Percentiles rank a stretch among this genome's conserved stretches.
Evolutionary conservation across 2,888 invertebrate genomes (phyloP).

Genomic region (Drosophila tripunctata): DNA sequence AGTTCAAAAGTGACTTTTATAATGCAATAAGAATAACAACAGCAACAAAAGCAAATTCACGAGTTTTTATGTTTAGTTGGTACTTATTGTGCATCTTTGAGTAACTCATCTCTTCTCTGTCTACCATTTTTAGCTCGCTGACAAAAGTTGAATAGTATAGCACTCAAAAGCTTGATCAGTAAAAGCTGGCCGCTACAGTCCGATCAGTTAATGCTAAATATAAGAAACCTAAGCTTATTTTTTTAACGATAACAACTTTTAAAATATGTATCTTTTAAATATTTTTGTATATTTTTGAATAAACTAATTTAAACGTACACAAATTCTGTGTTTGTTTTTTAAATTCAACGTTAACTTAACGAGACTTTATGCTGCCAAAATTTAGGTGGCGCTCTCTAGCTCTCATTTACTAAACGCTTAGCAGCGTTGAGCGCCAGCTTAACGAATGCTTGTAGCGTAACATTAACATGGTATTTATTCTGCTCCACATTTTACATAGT

Average conservation of each 20-base stretch:
- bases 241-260: too few relatives aligned
- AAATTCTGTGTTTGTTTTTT: too few relatives aligned
- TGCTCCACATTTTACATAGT: slow-evolving; percentile 11
- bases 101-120: not conserved
- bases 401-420: not conserved
- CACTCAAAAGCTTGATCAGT: not conserved
- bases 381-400: slow-evolving; percentile 17
- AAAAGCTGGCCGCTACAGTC: not conserved
- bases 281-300: too few relatives aligned
- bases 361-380: too few relatives aligned
- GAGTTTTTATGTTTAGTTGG: not conserved
- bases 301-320: not conserved
- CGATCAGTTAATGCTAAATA: not conserved
- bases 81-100: not conserved
- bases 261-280: not conserved
- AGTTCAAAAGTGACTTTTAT: slow-evolving; percentile 29
- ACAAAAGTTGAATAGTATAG: not conserved
- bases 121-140: accelerated
- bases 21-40: slow-evolving; percentile 16
- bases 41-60: slow-evolving; percentile 1
- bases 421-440: not conserved
- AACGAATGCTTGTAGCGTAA: not conserved
- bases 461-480: not conserved
- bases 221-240: too few relatives aligned
- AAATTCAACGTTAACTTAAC: too few relatives aligned